Base-by-base conservation (phyloP, 1,140 invertebrate genomes). In the Trachymyrmex septentrionalis region DNA sequence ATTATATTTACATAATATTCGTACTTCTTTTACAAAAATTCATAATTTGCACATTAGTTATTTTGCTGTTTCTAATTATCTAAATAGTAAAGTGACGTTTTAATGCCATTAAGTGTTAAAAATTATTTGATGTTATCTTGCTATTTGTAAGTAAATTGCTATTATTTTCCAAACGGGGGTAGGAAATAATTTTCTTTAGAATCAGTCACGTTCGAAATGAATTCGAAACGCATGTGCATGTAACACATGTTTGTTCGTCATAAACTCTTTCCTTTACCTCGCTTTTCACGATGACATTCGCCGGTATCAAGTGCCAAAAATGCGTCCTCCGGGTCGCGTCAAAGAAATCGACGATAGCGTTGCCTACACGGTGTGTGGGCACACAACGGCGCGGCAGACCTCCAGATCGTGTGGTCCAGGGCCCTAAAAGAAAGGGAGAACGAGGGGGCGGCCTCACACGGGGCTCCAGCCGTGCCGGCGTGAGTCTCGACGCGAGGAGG, bases 401-500 rank as follows among this genome's bases (percentile, higher is more conserved):
- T 90, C 88, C 88, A 82, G n/a, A n/a, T 81, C 88, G 88, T 90
- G 86, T 86, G 88, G 73, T 73, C 78, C 75, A 77, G 61, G 75
- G 53, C 86, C 86, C 73, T 92, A 92, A 88, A 92, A 90, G 87
- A 90, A 91, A 91, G 91, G 90, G 89, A 90, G 88, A 90, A 88
- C 88, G 88, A 71, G 86, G 86, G 88, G 87, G 88, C 90, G 90
- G 91, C 92, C 92, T 92, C 92, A 92, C 89, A 87, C 88, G 90
- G 88, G 92, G 87, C 92, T 91, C 64, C 87, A 86, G 67, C 86
- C 82, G 82, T 80, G 76, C 85, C 91, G 92, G 87, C 90, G 91
- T 92, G 92, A 93, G 89, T 93, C 91, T 89, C 92, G 90, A 92
- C 93, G 89, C 92, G 92, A 92, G 90, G 91, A 90, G 92, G 92